These are phyloP conservation scores for Enteromius argenteus DNA, from an alignment of 2,797 vertebrate species.

Conservation along the genomic window DNA sequence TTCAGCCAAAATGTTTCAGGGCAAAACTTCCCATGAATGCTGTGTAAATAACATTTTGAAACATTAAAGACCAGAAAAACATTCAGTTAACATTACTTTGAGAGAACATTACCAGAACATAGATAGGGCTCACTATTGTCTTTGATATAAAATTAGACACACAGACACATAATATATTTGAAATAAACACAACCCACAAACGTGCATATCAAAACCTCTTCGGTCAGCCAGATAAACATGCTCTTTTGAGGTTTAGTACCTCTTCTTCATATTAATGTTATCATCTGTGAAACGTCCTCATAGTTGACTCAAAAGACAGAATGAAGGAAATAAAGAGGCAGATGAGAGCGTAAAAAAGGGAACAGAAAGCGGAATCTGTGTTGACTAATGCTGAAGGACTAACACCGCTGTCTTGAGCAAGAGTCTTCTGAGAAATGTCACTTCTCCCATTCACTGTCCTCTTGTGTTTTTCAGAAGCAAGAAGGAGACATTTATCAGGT, in stretches of 20 bases:
- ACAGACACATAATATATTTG: background rate
- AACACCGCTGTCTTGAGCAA: slow-evolving; percentile 2
- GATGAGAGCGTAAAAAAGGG: background rate
- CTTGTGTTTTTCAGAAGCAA: slow-evolving; percentile 28
- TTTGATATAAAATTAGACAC: background rate
- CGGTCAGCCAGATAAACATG: background rate
- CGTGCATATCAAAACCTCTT: background rate
- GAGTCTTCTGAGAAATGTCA: background rate
- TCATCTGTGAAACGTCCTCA: background rate
- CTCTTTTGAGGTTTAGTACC: background rate
- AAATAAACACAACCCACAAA: background rate
- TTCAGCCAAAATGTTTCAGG: background rate
- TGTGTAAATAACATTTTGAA: too few species aligned
- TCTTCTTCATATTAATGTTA: background rate
- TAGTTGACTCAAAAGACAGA: background rate
- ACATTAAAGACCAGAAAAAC: too few species aligned
- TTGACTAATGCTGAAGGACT: background rate
- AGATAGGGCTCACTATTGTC: background rate
- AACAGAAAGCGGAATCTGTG: slow-evolving; percentile 3
- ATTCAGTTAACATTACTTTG: background rate
- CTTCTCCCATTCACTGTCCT: background rate
- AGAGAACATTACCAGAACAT: background rate
- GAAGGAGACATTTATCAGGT: slow-evolving; percentile 74
- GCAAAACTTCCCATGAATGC: too few species aligned
- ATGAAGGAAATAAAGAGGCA: background rate